A percentile compares a stretch with the other conserved stretches of the same genome.
These are phyloP conservation scores for Clostera curtula DNA, from an alignment of 2,888 invertebrate species.

Conservation along the genomic window DNA sequence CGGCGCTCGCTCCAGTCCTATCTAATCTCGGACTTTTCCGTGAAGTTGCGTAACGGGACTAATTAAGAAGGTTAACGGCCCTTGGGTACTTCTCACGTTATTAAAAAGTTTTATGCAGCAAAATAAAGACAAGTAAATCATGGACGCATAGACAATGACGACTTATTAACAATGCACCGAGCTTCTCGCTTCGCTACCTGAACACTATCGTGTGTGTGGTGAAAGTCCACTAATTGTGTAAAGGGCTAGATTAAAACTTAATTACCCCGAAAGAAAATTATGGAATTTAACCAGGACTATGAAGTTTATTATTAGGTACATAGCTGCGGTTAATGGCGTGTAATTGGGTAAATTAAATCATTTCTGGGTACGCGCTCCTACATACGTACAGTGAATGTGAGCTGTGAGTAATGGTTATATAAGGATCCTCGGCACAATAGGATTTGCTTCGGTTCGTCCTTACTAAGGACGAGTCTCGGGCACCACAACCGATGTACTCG, in stretches of 20 bases:
- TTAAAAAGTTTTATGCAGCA: slow-evolving; percentile 28
- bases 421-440: slow-evolving; percentile 7
- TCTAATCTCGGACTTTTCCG: slow-evolving; percentile 24
- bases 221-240: slow-evolving; percentile 28
- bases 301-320: slow-evolving; percentile 1
- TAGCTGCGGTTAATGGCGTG: background rate
- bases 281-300: background rate
- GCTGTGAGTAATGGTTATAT: slow-evolving; percentile 10
- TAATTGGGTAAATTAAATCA: slow-evolving; percentile 1
- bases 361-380: slow-evolving; percentile 1
- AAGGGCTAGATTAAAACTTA: slow-evolving; percentile 22
- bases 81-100: slow-evolving; percentile 22
- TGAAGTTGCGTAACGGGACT: slow-evolving; percentile 17
- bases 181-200: slow-evolving; percentile 34
- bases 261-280: no score
- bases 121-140: slow-evolving; percentile 38
- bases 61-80: slow-evolving; percentile 33
- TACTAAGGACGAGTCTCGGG: slow-evolving; percentile 14
- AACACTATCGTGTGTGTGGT: slow-evolving; percentile 21
- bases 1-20: slow-evolving; percentile 5
- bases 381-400: slow-evolving; percentile 3
- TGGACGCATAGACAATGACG: slow-evolving; percentile 27
- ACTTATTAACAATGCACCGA: slow-evolving; percentile 42
- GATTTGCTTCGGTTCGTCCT: slow-evolving; percentile 14
- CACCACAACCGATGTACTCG: slow-evolving; percentile 7